Evolutionary conservation across 2,888 invertebrate genomes (phyloP), one percentile per base, ranked within the genome.

Genomic region (Leptura quadrifasciata): DNA sequence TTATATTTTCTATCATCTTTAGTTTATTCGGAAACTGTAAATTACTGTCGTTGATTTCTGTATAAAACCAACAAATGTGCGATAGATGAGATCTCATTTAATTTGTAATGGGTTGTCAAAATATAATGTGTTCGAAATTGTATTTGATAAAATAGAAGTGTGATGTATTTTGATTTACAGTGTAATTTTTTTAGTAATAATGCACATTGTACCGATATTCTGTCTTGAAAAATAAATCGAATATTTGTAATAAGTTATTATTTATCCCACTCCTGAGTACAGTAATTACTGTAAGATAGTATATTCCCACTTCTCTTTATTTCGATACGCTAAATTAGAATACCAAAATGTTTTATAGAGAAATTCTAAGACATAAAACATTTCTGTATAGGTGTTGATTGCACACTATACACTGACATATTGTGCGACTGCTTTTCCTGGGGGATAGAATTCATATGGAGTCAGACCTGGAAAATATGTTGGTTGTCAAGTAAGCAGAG

Each of bases 161-260:
- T 68, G 18, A 15, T n/a, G 10, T 68, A 35, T 68, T 55, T 68
- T 27, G 3, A 55, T 57, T 68, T 57, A 15, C 18, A 17, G 9
- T 12, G 31, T 72, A 57, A 9, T 21, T 60, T 21, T 60, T 60
- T 75, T 58, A 39, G 27, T 76, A 71, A 68, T 63, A 47, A 21
- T 68, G 63, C 68, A 58, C 31, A 69, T 74, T 74, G n/a, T 65
- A 65, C 61, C 71, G 27, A 55, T 64, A 75, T 69, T 39, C 52
- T 75, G 61, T 72, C 70, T 76, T 64, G 21, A 74, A 70, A 55
- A 77, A 75, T 75, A 75, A 77, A 77, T 55, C 39, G 54, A 75
- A 68, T 75, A 70, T 77, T 77, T 77, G 72, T 77, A 75, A 67
- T 18, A 68, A 18, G 15, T 1, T 18, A n/a, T 52, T 65, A 57